These are phyloP conservation scores for Cryptotermes secundus DNA, from an alignment of 1,140 invertebrate species.

Conservation along the genomic window DNA sequence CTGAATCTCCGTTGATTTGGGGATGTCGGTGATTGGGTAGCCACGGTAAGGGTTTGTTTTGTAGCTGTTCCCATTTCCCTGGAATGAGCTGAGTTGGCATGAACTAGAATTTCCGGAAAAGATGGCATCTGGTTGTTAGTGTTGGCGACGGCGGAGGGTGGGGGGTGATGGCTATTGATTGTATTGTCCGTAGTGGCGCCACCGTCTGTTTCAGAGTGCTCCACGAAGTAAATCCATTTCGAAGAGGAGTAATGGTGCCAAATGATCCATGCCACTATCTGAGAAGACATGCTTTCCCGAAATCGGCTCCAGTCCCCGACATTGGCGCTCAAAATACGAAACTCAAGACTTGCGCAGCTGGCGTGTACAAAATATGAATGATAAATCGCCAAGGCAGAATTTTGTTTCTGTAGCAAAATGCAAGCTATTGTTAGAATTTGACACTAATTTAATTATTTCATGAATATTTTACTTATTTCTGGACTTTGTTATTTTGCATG, in stretches of 20 bases:
- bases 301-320: background rate
- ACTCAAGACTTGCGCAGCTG: background rate
- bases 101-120: slow-evolving; percentile 16
- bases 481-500: too few relatives aligned
- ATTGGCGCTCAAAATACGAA: background rate
- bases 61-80: background rate
- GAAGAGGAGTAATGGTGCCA: background rate
- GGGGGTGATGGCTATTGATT: background rate
- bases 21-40: background rate
- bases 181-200: background rate
- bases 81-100: background rate
- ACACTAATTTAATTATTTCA: too few relatives aligned
- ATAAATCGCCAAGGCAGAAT: too few relatives aligned
- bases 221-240: background rate
- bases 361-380: too few relatives aligned
- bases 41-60: background rate
- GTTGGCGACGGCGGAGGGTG: background rate
- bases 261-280: background rate
- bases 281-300: background rate
- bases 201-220: background rate
- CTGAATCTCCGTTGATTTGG: background rate
- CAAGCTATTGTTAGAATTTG: too few relatives aligned
- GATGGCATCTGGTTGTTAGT: background rate
- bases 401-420: too few relatives aligned
- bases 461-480: too few relatives aligned